Percentiles rank a stretch among this genome's conserved stretches.
Evolutionary conservation across 2,113 vertebrate genomes (phyloP).

Genomic region (Psittacara wagleri): DNA sequence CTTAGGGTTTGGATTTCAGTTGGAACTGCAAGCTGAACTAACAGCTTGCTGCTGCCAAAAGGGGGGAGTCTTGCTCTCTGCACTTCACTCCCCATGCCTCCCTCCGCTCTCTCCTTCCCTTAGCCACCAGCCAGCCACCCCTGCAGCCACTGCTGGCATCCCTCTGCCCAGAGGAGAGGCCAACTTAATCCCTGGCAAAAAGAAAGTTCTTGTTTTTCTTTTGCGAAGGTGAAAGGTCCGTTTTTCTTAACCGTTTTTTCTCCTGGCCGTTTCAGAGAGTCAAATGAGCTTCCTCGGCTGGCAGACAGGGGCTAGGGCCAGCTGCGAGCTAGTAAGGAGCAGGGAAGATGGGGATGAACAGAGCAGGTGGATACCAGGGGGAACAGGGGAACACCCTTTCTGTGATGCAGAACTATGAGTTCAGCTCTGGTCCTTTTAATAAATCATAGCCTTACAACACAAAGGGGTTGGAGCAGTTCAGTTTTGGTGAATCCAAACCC

Average conservation of each 20-base stretch:
- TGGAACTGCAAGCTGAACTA: neutral
- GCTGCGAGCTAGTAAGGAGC: neutral
- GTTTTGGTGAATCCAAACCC: neutral
- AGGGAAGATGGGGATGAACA: neutral
- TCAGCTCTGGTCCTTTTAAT: neutral
- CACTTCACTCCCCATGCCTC: neutral
- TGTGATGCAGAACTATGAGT: neutral
- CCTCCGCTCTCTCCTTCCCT: neutral
- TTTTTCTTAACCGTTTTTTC: neutral
- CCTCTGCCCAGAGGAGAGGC: neutral
- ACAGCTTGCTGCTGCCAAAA: constrained; percentile 21
- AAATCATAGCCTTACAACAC: neutral
- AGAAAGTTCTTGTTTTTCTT: neutral
- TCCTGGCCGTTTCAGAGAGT: neutral
- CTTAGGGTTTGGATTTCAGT: neutral
- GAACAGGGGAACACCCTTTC: neutral
- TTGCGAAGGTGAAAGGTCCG: neutral
- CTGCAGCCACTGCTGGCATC: neutral
- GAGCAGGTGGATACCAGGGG: neutral
- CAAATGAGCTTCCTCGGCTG: rapidly evolving
- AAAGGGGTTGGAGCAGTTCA: neutral
- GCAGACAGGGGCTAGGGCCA: neutral
- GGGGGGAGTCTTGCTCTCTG: constrained; percentile 49
- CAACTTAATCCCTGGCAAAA: neutral
- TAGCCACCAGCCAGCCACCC: neutral